These are phyloP conservation scores for Nephrotoma flavescens DNA, from an alignment of 2,888 invertebrate genomes.

Conservation along the genomic window DNA sequence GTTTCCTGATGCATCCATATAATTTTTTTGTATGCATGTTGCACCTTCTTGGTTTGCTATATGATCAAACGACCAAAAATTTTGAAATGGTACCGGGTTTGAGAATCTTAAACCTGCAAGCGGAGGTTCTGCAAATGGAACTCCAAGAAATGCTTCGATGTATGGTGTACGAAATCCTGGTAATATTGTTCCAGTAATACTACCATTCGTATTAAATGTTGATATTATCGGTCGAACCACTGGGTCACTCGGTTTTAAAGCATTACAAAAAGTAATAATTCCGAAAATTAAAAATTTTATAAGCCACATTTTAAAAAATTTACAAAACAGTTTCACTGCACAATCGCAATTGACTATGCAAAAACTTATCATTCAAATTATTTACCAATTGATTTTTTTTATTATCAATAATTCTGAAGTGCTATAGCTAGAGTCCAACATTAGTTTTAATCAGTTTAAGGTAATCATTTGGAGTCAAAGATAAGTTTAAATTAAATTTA, in stretches of 20 bases:
- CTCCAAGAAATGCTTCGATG: slow-evolving; percentile 59
- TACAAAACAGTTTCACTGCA: neutral
- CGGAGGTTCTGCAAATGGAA: slow-evolving; percentile 65
- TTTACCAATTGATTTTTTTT: neutral
- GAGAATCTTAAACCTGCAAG: slow-evolving; percentile 44
- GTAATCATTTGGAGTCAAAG: too few relatives aligned
- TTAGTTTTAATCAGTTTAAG: too few relatives aligned
- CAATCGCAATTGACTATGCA: neutral
- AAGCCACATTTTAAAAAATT: neutral
- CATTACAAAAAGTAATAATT: neutral
- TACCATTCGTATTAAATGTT: neutral
- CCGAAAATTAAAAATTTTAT: neutral
- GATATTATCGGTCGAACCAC: neutral
- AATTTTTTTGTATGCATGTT: slow-evolving; percentile 13
- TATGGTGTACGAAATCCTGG: slow-evolving; percentile 46
- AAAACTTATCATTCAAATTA: neutral
- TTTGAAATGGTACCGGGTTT: slow-evolving; percentile 45
- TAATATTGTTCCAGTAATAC: neutral
- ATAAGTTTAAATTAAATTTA: too few relatives aligned
- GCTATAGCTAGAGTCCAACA: too few relatives aligned
- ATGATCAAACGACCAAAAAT: slow-evolving; percentile 31
- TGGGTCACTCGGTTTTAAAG: neutral
- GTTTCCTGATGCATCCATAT: neutral
- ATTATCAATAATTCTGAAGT: too few relatives aligned
- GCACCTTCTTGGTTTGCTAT: slow-evolving; percentile 20